Base-by-base conservation (phyloP, 2,113 vertebrate genomes). In the Eulemur macaco region DNA sequence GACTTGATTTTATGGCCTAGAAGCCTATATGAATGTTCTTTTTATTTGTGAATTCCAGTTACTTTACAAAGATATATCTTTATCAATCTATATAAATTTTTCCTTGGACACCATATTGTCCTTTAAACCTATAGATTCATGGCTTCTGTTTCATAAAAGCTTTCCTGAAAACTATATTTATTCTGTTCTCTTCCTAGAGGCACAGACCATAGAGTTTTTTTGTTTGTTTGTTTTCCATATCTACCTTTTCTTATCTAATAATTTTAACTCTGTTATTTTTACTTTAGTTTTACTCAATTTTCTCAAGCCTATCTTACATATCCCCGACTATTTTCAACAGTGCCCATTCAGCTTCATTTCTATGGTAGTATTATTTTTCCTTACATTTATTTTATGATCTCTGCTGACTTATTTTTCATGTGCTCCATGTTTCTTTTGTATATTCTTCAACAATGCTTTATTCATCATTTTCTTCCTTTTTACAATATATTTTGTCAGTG, bases 41-140 rank as follows among this genome's bases (percentile, higher is more conserved):
- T 80, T 85, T 73, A 85, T 88, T 96, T 97, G 56, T 37, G 66
- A 52, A 86, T 50, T 56, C 37, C n/a, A 78, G 23, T 95, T 89
- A n/a, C 17, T 69, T 95, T 76, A 83, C 6, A 64, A 94, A 2
- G 37, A 84, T 69, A 68, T 85, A 74, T 73, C 31, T 64, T 54
- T 47, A 12, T 92, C 58, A 73, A 29, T 37, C 23, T 96, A 6
- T 63, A 60, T 80, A 27, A 56, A 29, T 78, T 94, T 82, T 91
- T 86, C 60, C 10, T 54, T 82, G 37, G 23, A 45, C 1, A 42
- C 34, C 11, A 52, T 74, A 50, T 58, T 85, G 4, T 34, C 31
- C 37, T 90, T 76, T 76, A 80, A 73, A 37, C 11, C 54, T 91
- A 37, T 63, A 60, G 42, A 96, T 54, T 80, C 37, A 89, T n/a